A percentile compares a stretch with the other conserved stretches of the same genome.
phyloP scores from a whole-genome alignment of 35 echinoderm and acorn worm genomes.

The Heliocidaris erythrogramma region DNA sequence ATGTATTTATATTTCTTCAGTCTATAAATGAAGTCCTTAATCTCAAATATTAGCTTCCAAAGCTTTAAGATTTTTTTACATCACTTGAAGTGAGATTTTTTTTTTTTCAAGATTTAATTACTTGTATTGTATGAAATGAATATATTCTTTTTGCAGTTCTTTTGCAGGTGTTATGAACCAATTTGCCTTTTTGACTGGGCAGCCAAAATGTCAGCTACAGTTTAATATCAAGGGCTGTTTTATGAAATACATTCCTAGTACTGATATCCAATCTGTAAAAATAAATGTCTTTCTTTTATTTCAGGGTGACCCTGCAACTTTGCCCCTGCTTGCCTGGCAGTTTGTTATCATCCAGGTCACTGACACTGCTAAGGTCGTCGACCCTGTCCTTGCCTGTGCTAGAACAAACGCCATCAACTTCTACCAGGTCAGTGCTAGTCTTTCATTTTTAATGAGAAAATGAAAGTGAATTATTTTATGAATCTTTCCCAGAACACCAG shows the following conservation, averaged over 20 bases:
- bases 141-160: too few species aligned
- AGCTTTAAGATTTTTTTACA: too few species aligned
- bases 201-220: neutral
- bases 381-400: conserved; percentile 91
- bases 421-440: conserved; percentile 73
- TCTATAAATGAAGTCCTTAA: too few species aligned
- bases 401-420: conserved; percentile 84
- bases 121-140: too few species aligned
- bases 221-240: neutral
- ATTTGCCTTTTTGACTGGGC: neutral
- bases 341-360: conserved; percentile 97
- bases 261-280: neutral
- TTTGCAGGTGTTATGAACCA: too few species aligned
- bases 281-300: conserved; percentile 35
- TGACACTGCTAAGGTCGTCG: conserved; percentile 78
- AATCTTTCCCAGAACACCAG: too few species aligned
- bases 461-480: neutral
- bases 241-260: neutral
- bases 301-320: conserved; percentile 83
- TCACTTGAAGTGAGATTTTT: neutral
- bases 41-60: neutral
- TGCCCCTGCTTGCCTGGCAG: conserved; percentile 96
- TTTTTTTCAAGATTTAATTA: neutral
- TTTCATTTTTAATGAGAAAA: neutral
- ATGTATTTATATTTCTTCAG: neutral